Base-by-base conservation (phyloP, 2,113 vertebrate species). In the Myotis davidii region DNA sequence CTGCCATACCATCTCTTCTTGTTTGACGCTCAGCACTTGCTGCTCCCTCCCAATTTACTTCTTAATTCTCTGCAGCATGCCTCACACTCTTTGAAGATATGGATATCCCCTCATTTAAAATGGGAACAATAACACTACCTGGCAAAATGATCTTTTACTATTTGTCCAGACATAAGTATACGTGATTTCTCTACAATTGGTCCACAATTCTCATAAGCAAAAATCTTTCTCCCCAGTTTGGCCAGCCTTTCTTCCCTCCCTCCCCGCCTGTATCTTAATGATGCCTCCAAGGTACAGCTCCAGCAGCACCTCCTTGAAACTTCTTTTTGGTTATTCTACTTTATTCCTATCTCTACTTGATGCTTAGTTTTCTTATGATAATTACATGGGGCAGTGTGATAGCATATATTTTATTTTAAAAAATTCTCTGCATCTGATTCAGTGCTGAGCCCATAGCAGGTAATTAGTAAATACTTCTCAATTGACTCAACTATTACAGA, bases 381-480 rank as follows among this genome's bases (percentile, higher is more conserved):
- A 78, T 85, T 85, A 79, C 11, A 81, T 11, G 11, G 69, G 32
- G 37, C 48, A 90, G 88, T 20, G 3, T 54, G 56, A 67, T 52
- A 67, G 10, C 2, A 78, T 3, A 45, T 21, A 91, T 83, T 91
- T 91, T 73, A 83, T 48, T 89, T 42, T 9, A 67, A 61, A 61
- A 76, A 81, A 54, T 25, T 13, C 13, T 39, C 9, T 69, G 9
- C 39, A 54, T 85, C 37, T 67, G 91, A 77, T 93, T 81, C 18
- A 85, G 50, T 76, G 52, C 21, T 52, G 18, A 76, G 50, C 45
- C 65, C 23, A 64, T 70, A 42, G 45, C 67, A 56, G 14, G 10
- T 94, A 69, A 78, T 54, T 85, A 77, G 73, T 86, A 42, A 91
- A 70, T 77, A 52, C 1, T 83, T 84, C 18, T 83, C 72, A n/a